These are phyloP conservation scores for Odontamblyopus rebecca DNA, from an alignment of 2,797 vertebrate species.

Conservation along the genomic window DNA sequence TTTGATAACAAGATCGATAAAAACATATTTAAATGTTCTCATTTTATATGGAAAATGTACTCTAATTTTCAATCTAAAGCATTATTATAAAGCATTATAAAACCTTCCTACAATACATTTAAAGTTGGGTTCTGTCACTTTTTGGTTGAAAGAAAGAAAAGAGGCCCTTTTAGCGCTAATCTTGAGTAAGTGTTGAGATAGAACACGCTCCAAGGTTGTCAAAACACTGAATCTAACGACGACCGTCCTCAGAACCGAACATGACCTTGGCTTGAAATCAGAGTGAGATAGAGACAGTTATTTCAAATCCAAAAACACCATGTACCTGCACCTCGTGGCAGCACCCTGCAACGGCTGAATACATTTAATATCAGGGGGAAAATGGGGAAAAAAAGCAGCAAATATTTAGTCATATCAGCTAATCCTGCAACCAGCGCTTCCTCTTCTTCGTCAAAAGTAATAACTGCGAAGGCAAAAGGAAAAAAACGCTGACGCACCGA, in stretches of 20 bases:
- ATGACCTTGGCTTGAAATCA: slow-evolving; percentile 56
- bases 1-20: no score
- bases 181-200: slow-evolving; percentile 22
- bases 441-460: slow-evolving; percentile 66
- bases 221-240: slow-evolving; percentile 56
- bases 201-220: slow-evolving; percentile 29
- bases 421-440: slow-evolving; percentile 48
- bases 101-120: no score
- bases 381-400: slow-evolving; percentile 47
- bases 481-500: slow-evolving; percentile 57
- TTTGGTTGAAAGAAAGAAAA: background rate
- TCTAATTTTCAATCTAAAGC: no score
- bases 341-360: slow-evolving; percentile 72
- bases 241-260: slow-evolving; percentile 31
- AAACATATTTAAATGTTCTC: no score
- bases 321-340: slow-evolving; percentile 74
- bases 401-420: slow-evolving; percentile 67
- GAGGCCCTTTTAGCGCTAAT: slow-evolving; percentile 14
- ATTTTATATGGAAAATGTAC: no score
- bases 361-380: slow-evolving; percentile 53
- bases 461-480: slow-evolving; percentile 56
- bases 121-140: no score
- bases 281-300: slow-evolving; percentile 47
- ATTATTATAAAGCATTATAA: no score
- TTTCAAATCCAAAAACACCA: slow-evolving; percentile 61